phyloP scores from a whole-genome alignment of 1,140 invertebrate species.

The Archegozetes longisetosus region DNA sequence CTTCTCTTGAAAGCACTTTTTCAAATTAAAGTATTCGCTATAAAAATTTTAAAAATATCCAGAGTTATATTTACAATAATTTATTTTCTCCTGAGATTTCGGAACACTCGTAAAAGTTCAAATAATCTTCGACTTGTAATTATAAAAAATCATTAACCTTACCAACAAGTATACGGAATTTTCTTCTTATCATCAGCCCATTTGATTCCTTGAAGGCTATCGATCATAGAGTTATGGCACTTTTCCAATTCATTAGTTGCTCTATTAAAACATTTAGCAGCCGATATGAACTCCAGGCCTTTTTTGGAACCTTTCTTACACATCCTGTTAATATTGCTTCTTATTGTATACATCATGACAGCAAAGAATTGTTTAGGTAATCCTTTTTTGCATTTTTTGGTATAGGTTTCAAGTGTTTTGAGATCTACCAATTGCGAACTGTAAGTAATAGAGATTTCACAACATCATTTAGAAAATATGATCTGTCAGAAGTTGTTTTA shows the following conservation, averaged over 20 bases:
- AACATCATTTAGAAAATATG: too few species aligned
- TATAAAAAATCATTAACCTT: not conserved
- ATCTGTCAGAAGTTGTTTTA: too few species aligned
- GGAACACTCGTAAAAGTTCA: not conserved
- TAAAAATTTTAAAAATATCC: not conserved
- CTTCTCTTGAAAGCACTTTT: constrained; percentile 6
- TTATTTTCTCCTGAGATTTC: too few species aligned
- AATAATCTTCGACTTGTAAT: not conserved
- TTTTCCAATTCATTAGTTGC: constrained; percentile 2
- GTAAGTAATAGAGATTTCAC: too few species aligned
- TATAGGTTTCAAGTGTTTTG: constrained; percentile 3
- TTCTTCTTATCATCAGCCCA: constrained; percentile 8
- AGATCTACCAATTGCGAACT: constrained; percentile 5
- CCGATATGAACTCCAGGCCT: not conserved
- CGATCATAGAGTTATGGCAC: constrained; percentile 5
- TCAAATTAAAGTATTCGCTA: constrained; percentile 10
- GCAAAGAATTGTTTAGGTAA: constrained; percentile 10
- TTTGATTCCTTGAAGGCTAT: constrained; percentile 2
- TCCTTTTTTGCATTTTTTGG: constrained; percentile 7
- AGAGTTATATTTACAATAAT: too few species aligned
- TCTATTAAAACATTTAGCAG: constrained; percentile 2
- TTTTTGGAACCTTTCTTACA: constrained; percentile 12
- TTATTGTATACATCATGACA: constrained; percentile 5
- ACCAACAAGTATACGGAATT: constrained; percentile 14
- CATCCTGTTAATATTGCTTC: constrained; percentile 3